These are phyloP conservation scores for Chromis chromis DNA, from an alignment of 2,797 vertebrate genomes.

Conservation along the genomic window DNA sequence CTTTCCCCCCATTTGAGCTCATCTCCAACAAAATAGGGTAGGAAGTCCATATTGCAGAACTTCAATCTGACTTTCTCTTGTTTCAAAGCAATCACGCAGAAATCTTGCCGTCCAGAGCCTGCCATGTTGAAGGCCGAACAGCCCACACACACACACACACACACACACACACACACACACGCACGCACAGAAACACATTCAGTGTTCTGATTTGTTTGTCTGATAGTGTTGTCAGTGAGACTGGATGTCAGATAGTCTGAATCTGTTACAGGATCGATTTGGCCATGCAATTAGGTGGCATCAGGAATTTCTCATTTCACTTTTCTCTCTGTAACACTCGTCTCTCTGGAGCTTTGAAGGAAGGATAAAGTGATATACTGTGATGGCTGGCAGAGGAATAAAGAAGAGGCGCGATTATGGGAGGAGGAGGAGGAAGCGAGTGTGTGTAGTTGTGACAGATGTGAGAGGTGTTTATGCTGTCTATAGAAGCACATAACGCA, in stretches of 20 bases:
- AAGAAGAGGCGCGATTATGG: conserved; percentile 58
- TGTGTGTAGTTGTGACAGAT: conserved; percentile 35
- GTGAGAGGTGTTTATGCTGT: conserved; percentile 29
- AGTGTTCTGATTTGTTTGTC: conserved; percentile 77
- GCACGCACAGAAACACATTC: conserved; percentile 32
- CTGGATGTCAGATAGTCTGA: conserved; percentile 72
- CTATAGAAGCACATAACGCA: conserved; percentile 26
- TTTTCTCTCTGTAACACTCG: conserved; percentile 66
- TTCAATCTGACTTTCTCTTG: conserved; percentile 57
- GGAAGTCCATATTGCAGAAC: conserved; percentile 27
- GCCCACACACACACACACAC: conserved; percentile 30
- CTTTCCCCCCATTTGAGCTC: conserved; percentile 9
- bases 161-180: conserved; percentile 14
- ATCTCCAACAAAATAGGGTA: conserved; percentile 35
- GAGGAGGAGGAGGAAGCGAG: conserved; percentile 13
- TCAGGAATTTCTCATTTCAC: conserved; percentile 76
- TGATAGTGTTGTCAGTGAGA: conserved; percentile 76
- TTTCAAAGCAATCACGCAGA: conserved; percentile 67
- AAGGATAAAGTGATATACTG: conserved; percentile 70
- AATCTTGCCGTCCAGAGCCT: conserved; percentile 50
- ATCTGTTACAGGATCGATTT: conserved; percentile 82
- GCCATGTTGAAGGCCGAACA: conserved; percentile 51
- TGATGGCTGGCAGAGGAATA: conserved; percentile 63
- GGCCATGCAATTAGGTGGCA: conserved; percentile 71
- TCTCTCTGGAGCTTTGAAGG: conserved; percentile 69